Evolutionary conservation across 1,140 invertebrate genomes (phyloP).

Genomic region (Drosophila busckii): DNA sequence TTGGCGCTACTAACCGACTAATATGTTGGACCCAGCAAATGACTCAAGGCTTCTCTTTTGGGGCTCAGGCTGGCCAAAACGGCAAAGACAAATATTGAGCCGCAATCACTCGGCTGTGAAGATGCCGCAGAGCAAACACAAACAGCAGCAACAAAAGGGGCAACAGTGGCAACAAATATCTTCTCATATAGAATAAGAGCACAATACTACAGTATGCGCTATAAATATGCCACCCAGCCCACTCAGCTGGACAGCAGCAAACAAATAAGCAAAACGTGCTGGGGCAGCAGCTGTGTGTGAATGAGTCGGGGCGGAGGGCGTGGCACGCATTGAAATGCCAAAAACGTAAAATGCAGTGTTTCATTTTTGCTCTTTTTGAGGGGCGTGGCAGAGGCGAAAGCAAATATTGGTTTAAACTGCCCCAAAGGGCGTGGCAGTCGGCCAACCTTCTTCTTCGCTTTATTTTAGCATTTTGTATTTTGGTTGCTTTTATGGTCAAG

Average conservation of each 20-base stretch:
- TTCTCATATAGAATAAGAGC: constrained; percentile 30
- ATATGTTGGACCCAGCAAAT: background rate
- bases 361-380: constrained; percentile 44
- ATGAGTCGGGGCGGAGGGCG: background rate
- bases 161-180: constrained; percentile 42
- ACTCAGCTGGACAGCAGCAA: constrained; percentile 24
- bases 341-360: constrained; percentile 57
- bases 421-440: background rate
- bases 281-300: constrained; percentile 1
- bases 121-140: constrained; percentile 63
- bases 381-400: constrained; percentile 31
- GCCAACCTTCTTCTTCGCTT: too few species aligned
- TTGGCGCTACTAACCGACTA: too few species aligned
- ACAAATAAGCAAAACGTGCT: constrained; percentile 54
- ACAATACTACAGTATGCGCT: constrained; percentile 32
- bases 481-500: constrained; percentile 11
- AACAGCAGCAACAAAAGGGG: constrained; percentile 10
- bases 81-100: constrained; percentile 65
- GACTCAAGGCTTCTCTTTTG: background rate
- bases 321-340: constrained; percentile 63
- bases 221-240: constrained; percentile 56
- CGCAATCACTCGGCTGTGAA: constrained; percentile 68
- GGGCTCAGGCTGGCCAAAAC: constrained; percentile 16
- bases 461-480: constrained; percentile 26
- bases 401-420: constrained; percentile 59